Base-by-base conservation (phyloP, 2,113 vertebrate genomes). In the Serinus canaria region DNA sequence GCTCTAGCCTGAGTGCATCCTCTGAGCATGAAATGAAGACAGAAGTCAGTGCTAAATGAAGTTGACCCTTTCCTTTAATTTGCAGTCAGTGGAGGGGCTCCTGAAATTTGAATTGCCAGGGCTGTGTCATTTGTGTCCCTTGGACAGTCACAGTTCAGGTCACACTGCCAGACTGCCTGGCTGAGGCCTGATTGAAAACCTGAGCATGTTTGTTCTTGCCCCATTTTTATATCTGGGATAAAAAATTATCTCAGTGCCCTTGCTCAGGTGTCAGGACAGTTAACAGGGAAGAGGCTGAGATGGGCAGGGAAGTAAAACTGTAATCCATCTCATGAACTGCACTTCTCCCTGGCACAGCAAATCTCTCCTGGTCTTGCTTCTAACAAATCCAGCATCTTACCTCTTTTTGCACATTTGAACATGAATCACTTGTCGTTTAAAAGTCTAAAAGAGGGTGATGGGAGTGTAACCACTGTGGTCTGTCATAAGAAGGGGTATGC, bases 21-120 rank as follows among this genome's bases (percentile, higher is more conserved):
- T 94, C 72, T 88, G 90, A 94, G 90, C 85, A 44, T 33, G 88
- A 90, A 94, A 70, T 74, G 90, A 92, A 92, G 85, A 85, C 82
- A 81, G 59, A 90, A 94, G 76, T 80, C 69, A 67, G 52, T 37
- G 52, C 74, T 91, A 69, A 93, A 83, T 37, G 84, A 74, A 86
- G 63, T 63, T 90, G 79, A 83, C 90, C 81, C 83, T 90, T 82
- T 80, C 59, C 82, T 91, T 88, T 93, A 74, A 88, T 87, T 74
- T 94, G 85, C 72, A 86, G 87, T 93, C 13, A 1, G 30, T 31
- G 79, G 60, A 95, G 47, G 52, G 63, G 83, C 79, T 86, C 79
- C 82, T 67, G 60, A 35, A 87, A 64, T 56, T 23, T 27, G 44
- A 77, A 43, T 59, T 92, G 90, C 68, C 23, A 13, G 87, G 69